Base-by-base conservation (phyloP, 2,797 vertebrate species). In the Chaenodraco wilsoni region DNA sequence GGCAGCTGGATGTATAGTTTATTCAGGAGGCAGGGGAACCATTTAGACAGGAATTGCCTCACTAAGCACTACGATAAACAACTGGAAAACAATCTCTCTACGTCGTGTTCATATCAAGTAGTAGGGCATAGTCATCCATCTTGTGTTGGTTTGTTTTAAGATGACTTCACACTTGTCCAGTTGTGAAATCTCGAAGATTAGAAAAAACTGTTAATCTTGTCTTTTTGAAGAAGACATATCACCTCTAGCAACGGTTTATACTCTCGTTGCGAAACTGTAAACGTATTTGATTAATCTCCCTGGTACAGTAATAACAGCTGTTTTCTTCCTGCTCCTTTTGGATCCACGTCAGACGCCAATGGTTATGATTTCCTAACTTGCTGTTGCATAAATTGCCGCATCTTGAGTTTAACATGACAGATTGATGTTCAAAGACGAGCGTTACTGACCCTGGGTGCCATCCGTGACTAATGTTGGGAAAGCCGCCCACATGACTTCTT, bases 351-450 rank as follows among this genome's bases (percentile, higher is more conserved):
- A 86, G 63, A 69, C 65, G 62, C 45, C 33, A 69, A 72, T 54
- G 52, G 60, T 37, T 69, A 79, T 12, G 6, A 63, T 77, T 75
- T 70, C 43, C 64, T 52, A 37, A 76, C 64, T 74, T 51, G 69
- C 15, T 27, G 45, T 33, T 3, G 51, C 45, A 73, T 79, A 44
- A 69, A 84, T 76, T 72, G 58, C 67, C 16, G n/a, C 23, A 70
- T 66, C 63, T 60, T 55, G 45, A 85, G 64, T 56, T 73, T 43
- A 83, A 79, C 73, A 78, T 84, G 68, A 83, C 60, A 71, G 72
- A 87, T 69, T 81, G 72, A 84, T 84, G 83, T 74, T 61, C 45
- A 86, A 76, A 89, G 74, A 84, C 75, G 63, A 84, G 83, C 83
- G 61, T 69, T 72, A 51, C 45, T 79, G 87, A 89, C 87, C 87